Base-by-base conservation (phyloP, 2,113 vertebrate species). In the Plecturocebus donacophilus region DNA sequence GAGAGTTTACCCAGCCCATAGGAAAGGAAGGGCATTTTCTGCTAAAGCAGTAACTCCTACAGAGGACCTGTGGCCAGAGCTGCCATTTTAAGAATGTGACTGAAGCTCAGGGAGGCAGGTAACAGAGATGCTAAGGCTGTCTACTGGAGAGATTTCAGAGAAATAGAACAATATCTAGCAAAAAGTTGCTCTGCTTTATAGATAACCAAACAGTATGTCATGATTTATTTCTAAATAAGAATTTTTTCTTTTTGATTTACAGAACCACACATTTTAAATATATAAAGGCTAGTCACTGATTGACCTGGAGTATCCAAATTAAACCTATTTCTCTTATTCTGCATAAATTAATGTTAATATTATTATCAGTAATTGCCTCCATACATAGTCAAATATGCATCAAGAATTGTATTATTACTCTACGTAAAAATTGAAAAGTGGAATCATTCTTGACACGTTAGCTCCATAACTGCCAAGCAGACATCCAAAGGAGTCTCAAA, bases 381-480 rank as follows among this genome's bases (percentile, higher is more conserved):
- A 27, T 61, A 76, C 20, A 20, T 19, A 90, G 49, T 42, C 73
- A 97, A 94, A 77, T 27, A 42, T 40, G 73, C 61, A 27, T 52
- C 23, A 54, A 64, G n/a, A 21, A 84, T 66, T 88, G 97, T 87
- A 87, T 81, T 30, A 93, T 83, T 75, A 54, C 1, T 16, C 27
- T 56, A 58, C 45, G 66, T 91, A 79, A 95, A 90, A 96, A 73
- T 42, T 21, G 32, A 96, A 54, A 85, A 27, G 1, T 76, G 23
- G 40, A 89, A 40, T 61, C 49, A 58, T 93, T 90, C n/a, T 38
- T 95, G 92, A 95, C 77, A 94, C 14, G 20, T 88, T 27, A 88
- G 79, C 21, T 91, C 32, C 76, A 16, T 85, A 97, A 32, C 68
- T 95, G 68, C 92, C 94, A 96, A 7, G 21, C 16, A 94, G 68